Evolutionary conservation across 2,888 invertebrate species (phyloP), one percentile per base, ranked within the genome.

Genomic region (Caenorhabditis panamensis): DNA sequence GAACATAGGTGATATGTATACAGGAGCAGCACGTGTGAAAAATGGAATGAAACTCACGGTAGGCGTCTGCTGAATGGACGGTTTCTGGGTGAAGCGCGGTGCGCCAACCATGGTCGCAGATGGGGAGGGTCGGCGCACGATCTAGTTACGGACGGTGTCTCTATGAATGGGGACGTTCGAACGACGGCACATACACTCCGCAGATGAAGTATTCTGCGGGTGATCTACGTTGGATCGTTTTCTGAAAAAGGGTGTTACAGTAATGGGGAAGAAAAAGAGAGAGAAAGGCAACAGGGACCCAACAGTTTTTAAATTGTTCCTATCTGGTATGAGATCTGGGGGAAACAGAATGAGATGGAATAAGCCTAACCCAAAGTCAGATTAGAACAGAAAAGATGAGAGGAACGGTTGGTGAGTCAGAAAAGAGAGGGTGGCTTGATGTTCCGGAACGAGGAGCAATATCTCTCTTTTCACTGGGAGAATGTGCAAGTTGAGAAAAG

Each of bases 1-100:
- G 66, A 75, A 66, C 59, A 67, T 36, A 64, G 20, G 36, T 53
- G 58, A 68, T 68, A 54, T 54, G 68, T 58, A 75, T 68, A 62
- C 53, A 56, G 58, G 51, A 31, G 51, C 2, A 56, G 31, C 28
- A 56, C 37, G 63, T 63, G 56, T 63, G 51, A 64, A 64, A n/a
- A 51, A 61, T 1, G 41, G 20, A 56, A 58, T 28, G 41, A 11
- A 62, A 78, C 82, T 49, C 72, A 87, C 87, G 59, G 88, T 87
- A 59, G 90, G 87, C 92, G 96, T 96, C 93, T 97, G 97, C 92
- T 96, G 94, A 92, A 97, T 97, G 89, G 96, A 95, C 84, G 97
- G 97, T 93, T 97, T 97, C 93, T 96, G 96, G 92, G 96, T 95
- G 93, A 97, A 97, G 91, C 96, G 96, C 91, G 97, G 97, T 92